Conservation (phyloP, 2,113 vertebrate genomes). For the Empidonax alnorum region DNA sequence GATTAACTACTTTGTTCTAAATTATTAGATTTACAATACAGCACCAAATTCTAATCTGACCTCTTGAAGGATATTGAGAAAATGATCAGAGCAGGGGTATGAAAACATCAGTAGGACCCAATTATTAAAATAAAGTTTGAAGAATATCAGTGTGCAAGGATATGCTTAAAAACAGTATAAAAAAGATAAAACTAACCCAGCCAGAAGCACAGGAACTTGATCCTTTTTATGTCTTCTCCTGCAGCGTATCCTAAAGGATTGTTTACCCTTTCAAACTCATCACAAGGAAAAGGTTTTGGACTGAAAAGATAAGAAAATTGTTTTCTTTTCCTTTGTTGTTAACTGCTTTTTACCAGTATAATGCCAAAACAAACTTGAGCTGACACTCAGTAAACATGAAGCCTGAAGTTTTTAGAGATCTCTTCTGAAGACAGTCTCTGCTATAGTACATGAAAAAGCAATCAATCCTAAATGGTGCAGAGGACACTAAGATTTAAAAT, state of each 20-base stretch:
- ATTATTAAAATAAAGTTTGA: conserved; percentile 33
- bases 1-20: conserved; percentile 34
- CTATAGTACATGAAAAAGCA: background rate
- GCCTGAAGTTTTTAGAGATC: background rate
- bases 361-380: background rate
- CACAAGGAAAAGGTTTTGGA: background rate
- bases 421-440: background rate
- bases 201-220: background rate
- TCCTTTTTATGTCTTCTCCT: conserved; percentile 4
- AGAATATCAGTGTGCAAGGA: background rate
- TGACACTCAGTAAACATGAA: background rate
- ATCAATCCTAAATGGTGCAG: background rate
- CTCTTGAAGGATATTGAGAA: background rate
- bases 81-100: background rate
- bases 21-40: conserved; percentile 6
- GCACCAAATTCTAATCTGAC: background rate
- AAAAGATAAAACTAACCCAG: background rate
- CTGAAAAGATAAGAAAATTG: background rate
- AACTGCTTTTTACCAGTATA: background rate
- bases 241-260: background rate
- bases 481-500: background rate
- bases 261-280: background rate
- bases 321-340: background rate
- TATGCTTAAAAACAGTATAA: rapidly evolving
- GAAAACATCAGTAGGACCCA: conserved; percentile 4